Evolutionary conservation across 2,797 vertebrate genomes (phyloP).

Genomic region (Botia kubotai): DNA sequence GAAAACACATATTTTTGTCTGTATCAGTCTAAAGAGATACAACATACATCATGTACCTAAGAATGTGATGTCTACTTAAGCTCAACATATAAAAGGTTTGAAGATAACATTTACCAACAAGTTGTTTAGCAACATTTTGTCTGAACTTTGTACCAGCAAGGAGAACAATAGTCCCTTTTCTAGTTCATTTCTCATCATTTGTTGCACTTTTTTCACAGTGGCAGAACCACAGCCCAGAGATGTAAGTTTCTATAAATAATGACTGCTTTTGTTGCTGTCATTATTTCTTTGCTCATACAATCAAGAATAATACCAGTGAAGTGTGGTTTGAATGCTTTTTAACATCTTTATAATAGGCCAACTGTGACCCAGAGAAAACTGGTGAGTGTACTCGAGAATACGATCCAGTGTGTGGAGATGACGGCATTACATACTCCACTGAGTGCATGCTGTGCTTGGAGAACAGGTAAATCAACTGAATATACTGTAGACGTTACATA

Average conservation of each 20-base stretch:
- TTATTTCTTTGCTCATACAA: background rate
- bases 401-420: constrained; percentile 55
- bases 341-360: constrained; percentile 15
- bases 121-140: background rate
- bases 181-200: background rate
- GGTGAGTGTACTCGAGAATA: constrained; percentile 38
- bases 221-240: background rate
- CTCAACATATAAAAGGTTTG: background rate
- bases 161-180: background rate
- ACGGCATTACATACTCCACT: constrained; percentile 44
- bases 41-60: background rate
- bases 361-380: background rate
- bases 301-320: background rate
- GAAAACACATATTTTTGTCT: background rate
- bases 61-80: background rate
- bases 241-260: background rate
- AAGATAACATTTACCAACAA: background rate
- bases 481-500: background rate
- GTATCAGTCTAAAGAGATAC: background rate
- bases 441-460: constrained; percentile 52
- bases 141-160: background rate
- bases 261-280: background rate
- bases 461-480: constrained; percentile 42
- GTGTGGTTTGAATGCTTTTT: background rate
- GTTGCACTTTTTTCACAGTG: background rate